phyloP scores from a whole-genome alignment of 2,888 invertebrate species.

The Tinea semifulvella region DNA sequence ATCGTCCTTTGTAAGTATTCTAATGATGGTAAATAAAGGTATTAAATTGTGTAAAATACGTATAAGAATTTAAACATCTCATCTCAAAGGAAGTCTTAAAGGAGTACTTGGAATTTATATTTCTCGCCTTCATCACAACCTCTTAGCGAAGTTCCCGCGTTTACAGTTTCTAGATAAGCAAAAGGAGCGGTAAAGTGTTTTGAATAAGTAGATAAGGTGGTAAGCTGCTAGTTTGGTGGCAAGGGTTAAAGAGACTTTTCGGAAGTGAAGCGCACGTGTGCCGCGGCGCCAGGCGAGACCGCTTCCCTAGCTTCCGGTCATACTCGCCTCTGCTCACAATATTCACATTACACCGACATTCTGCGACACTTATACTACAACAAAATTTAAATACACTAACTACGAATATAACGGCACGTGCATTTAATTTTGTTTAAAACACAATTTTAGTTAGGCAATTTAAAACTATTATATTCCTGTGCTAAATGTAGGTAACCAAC shows the following conservation, averaged over 20 bases:
- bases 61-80: slow-evolving; percentile 6
- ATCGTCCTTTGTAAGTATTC: too few species aligned
- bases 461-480: too few species aligned
- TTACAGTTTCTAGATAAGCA: slow-evolving; percentile 10
- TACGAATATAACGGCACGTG: too few species aligned
- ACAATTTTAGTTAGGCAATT: too few species aligned
- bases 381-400: too few species aligned
- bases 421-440: too few species aligned
- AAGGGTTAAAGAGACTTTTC: slow-evolving; percentile 5
- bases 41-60: too few species aligned
- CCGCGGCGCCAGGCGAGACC: slow-evolving; percentile 8
- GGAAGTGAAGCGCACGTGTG: slow-evolving; percentile 9
- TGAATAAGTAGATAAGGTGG: slow-evolving; percentile 10
- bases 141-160: slow-evolving; percentile 8
- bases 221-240: slow-evolving; percentile 9
- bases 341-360: background rate
- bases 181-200: slow-evolving; percentile 11
- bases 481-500: too few species aligned
- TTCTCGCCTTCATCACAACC: background rate
- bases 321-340: background rate
- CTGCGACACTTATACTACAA: too few species aligned
- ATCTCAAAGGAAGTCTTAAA: slow-evolving; percentile 4
- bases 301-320: slow-evolving; percentile 11
- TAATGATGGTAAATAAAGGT: too few species aligned
- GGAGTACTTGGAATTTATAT: slow-evolving; percentile 5